Conservation (phyloP, 2,113 vertebrate genomes). For the Paramormyrops kingsleyae region DNA sequence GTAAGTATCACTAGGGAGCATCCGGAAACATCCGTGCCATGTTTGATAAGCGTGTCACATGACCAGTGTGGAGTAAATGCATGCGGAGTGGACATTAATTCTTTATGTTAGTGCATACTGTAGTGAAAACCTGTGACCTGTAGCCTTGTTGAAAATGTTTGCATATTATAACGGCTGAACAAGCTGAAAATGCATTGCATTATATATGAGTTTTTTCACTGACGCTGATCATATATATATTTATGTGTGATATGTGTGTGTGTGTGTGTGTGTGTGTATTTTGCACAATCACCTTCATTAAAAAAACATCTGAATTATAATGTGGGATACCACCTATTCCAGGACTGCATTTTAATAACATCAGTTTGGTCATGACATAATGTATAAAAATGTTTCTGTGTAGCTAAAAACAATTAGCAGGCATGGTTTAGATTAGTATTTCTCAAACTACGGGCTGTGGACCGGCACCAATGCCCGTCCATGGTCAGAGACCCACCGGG, state of each 20-base stretch:
- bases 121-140: background rate
- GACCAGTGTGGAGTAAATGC: background rate
- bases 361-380: background rate
- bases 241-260: too few species aligned
- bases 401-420: background rate
- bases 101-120: background rate
- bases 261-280: background rate
- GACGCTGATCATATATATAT: background rate
- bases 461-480: background rate
- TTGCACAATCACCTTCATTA: background rate
- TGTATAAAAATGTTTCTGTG: background rate
- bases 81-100: slow-evolving; percentile 10
- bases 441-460: background rate
- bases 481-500: background rate
- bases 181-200: background rate
- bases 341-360: background rate
- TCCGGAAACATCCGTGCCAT: slow-evolving; percentile 17
- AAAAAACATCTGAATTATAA: background rate
- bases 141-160: background rate
- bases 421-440: background rate
- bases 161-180: background rate
- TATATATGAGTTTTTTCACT: background rate
- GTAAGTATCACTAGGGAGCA: slow-evolving; percentile 56
- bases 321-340: background rate
- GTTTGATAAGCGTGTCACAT: slow-evolving; percentile 13